These are phyloP conservation scores for Sebastes matsubarae DNA, from an alignment of 2,797 vertebrate genomes.

Conservation along the genomic window DNA sequence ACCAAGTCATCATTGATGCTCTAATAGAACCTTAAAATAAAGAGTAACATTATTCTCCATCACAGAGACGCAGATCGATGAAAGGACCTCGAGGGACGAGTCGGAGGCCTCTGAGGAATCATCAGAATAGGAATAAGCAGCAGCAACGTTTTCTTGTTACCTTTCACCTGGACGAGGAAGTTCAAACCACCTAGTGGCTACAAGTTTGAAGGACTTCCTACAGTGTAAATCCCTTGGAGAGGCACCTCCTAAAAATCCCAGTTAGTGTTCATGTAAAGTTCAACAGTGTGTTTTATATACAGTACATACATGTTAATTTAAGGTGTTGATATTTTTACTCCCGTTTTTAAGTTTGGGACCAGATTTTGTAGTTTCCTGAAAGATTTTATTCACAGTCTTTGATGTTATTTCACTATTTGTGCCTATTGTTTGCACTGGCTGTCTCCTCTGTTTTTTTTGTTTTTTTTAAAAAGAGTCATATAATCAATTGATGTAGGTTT, in stretches of 20 bases:
- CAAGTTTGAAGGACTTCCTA: background rate
- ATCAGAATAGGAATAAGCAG: constrained; percentile 34
- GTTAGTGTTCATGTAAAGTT: background rate
- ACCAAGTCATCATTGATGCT: background rate
- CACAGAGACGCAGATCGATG: constrained; percentile 1
- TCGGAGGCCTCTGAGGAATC: constrained; percentile 9
- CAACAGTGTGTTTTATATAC: constrained; percentile 30
- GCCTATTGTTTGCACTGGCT: background rate
- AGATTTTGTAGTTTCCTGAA: constrained; percentile 24
- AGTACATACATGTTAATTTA: constrained; percentile 21
- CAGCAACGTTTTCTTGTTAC: background rate
- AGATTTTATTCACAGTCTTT: constrained; percentile 11
- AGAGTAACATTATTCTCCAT: constrained; percentile 1
- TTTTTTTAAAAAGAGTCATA: background rate
- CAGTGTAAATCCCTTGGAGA: background rate
- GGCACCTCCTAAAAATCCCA: background rate
- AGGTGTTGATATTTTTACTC: constrained; percentile 30
- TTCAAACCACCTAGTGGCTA: background rate
- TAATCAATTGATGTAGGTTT: constrained; percentile 1
- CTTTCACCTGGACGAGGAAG: background rate
- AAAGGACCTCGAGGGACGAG: background rate
- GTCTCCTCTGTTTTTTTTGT: constrained; percentile 10
- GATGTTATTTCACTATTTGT: constrained; percentile 12
- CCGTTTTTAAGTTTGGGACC: constrained; percentile 41
- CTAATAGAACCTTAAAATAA: background rate